A percentile compares a stretch with the other conserved stretches of the same genome.
Conservation (phyloP, 1,140 invertebrate species). For the Pinna nobilis region DNA sequence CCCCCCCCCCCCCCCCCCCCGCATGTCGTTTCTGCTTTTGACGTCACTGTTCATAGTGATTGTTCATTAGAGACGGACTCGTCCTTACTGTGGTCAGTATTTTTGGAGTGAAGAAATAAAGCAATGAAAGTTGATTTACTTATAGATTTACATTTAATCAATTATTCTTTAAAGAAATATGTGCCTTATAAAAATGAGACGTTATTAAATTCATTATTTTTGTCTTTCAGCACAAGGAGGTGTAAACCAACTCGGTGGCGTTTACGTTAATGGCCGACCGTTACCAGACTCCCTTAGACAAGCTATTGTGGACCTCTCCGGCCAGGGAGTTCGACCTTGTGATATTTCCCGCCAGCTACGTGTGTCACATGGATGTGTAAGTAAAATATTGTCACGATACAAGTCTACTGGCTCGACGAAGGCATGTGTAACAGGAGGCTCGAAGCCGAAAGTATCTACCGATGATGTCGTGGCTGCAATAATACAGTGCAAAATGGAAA, state of each 20-base stretch:
- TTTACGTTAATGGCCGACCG: constrained; percentile 96
- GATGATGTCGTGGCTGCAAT: constrained; percentile 77
- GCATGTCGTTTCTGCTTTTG: background rate
- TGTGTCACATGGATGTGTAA: constrained; percentile 95
- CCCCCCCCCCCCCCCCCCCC: too few species aligned
- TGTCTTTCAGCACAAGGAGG: constrained; percentile 74
- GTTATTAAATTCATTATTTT: too few species aligned
- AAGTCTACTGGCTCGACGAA: constrained; percentile 95
- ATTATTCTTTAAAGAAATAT: background rate
- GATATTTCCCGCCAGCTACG: constrained; percentile 94
- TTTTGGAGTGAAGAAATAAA: too few species aligned
- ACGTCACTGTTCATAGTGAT: background rate
- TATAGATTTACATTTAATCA: background rate
- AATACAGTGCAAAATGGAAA: constrained; percentile 77
- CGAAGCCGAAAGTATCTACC: constrained; percentile 92
- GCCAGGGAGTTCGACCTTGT: constrained; percentile 92
- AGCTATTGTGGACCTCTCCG: constrained; percentile 93
- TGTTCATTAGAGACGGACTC: background rate
- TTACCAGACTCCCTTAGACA: constrained; percentile 94
- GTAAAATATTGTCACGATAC: constrained; percentile 95
- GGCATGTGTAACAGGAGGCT: constrained; percentile 97
- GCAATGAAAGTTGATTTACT: too few species aligned
- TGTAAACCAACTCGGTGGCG: constrained; percentile 97
- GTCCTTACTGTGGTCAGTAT: too few species aligned
- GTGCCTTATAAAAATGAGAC: background rate